Percentiles rank a stretch among this genome's conserved stretches.
These are phyloP conservation scores for Halcyon smyrnensis DNA, from an alignment of 2,797 vertebrate genomes.

Conservation along the genomic window DNA sequence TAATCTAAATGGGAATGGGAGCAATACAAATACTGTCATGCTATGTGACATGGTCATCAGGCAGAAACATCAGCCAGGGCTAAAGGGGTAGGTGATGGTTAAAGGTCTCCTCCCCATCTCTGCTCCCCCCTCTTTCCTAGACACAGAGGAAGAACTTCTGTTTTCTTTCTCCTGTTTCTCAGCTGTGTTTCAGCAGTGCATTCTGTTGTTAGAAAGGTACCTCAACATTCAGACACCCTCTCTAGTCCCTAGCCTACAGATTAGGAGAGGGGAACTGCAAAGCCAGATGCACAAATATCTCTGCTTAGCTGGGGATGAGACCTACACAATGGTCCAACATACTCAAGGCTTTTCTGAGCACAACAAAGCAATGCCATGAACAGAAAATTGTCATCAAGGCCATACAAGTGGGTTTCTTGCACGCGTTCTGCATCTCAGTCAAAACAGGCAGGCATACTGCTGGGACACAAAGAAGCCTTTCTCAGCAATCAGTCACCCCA, in stretches of 20 bases:
- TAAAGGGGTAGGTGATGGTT: neutral
- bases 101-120: neutral
- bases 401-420: neutral
- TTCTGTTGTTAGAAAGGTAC: neutral
- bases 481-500: neutral
- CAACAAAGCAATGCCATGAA: neutral
- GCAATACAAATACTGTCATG: neutral
- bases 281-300: slow-evolving; percentile 4
- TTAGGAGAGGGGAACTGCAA: neutral
- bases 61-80: neutral
- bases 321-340: neutral
- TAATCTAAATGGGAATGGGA: neutral
- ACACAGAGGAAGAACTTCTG: neutral
- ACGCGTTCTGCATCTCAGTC: neutral
- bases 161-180: neutral
- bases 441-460: neutral
- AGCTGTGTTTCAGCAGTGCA: neutral
- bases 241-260: neutral
- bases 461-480: slow-evolving; percentile 16
- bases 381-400: neutral
- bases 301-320: neutral
- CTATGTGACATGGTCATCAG: neutral
- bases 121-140: neutral
- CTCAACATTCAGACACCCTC: neutral
- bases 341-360: slow-evolving; percentile 8